Evolutionary conservation across 2,888 invertebrate species (phyloP).

Genomic region (Lasioglossum pauxillum): DNA sequence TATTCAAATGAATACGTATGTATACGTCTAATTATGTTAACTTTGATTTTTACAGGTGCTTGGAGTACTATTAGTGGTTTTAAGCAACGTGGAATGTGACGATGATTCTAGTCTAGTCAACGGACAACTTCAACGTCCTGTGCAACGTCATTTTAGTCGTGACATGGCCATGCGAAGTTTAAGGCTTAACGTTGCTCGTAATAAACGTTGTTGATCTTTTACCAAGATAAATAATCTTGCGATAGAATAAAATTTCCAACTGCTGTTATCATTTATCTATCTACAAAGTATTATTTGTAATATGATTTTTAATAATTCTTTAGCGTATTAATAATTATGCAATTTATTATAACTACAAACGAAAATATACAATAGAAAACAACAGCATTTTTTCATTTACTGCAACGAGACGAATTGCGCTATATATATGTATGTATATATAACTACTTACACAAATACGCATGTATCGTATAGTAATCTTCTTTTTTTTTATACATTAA

Average conservation of each 20-base stretch:
- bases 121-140: conserved; percentile 83
- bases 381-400: conserved; percentile 52
- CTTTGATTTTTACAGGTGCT: conserved; percentile 87
- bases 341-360: conserved; percentile 75
- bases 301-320: conserved; percentile 73
- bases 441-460: background rate
- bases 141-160: conserved; percentile 94
- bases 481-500: conserved; percentile 35
- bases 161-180: conserved; percentile 95
- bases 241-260: conserved; percentile 62
- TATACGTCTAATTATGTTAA: background rate
- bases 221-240: conserved; percentile 43
- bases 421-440: background rate
- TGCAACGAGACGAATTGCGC: conserved; percentile 33
- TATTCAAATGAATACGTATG: background rate
- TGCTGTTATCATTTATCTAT: conserved; percentile 53
- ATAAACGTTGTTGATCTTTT: conserved; percentile 81
- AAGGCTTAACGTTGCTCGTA: conserved; percentile 84
- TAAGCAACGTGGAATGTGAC: conserved; percentile 87
- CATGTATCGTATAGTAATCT: conserved; percentile 19
- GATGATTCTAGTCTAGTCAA: conserved; percentile 78
- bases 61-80: conserved; percentile 92
- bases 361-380: conserved; percentile 72
- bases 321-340: conserved; percentile 64
- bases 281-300: conserved; percentile 75